Percentiles rank a stretch among this genome's conserved stretches.
These are phyloP conservation scores for Anhinga anhinga DNA, from an alignment of 2,113 vertebrate genomes.

Conservation along the genomic window DNA sequence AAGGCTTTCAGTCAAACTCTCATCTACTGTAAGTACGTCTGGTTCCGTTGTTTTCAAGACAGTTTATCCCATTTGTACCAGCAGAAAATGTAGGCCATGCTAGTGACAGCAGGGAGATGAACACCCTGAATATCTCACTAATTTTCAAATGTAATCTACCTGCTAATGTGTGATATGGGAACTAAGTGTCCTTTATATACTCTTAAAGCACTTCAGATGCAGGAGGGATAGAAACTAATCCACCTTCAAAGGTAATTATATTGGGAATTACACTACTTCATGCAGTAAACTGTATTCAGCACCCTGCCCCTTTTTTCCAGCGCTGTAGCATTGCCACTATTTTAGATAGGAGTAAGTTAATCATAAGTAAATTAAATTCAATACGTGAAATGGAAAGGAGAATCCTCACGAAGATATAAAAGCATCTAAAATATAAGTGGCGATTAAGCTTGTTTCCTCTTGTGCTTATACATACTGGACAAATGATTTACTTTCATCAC, in stretches of 20 bases:
- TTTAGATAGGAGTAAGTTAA: slow-evolving; percentile 15
- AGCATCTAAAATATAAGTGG: neutral
- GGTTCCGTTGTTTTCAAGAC: slow-evolving; percentile 8
- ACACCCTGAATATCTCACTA: neutral
- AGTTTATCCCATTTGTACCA: slow-evolving; percentile 39
- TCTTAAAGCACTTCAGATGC: neutral
- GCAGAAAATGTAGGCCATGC: slow-evolving; percentile 5
- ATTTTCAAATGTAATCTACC: slow-evolving; percentile 31
- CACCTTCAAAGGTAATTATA: slow-evolving; percentile 62
- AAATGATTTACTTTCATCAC: slow-evolving; percentile 18
- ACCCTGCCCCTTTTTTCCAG: slow-evolving; percentile 17
- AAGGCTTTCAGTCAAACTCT: slow-evolving; percentile 1
- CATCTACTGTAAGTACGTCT: neutral
- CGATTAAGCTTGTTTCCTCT: slow-evolving; percentile 21
- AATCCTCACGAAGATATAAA: neutral
- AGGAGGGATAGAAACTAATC: slow-evolving; percentile 26
- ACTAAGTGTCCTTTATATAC: neutral
- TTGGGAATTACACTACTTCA: slow-evolving; percentile 62
- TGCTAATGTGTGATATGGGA: slow-evolving; percentile 25
- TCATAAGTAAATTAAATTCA: slow-evolving; percentile 20
- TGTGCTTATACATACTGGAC: neutral
- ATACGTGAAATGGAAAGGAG: neutral
- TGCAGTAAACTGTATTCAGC: slow-evolving; percentile 39
- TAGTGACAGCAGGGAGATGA: slow-evolving; percentile 10
- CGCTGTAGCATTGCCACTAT: neutral